Conservation (phyloP, 2,113 vertebrate genomes). For the Pelusios castaneus region DNA sequence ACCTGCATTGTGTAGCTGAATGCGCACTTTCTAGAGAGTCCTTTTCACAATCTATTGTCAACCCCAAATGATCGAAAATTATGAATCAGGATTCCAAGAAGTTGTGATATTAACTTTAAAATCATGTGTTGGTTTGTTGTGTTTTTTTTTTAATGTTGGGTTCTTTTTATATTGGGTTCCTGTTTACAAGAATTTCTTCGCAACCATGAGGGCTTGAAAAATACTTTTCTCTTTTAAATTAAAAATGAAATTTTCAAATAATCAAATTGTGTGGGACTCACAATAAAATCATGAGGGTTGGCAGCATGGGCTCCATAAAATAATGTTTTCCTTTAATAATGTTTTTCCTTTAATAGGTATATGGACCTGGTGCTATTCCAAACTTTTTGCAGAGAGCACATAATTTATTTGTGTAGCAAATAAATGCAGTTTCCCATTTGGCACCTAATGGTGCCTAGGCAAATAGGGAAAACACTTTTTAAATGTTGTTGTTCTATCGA, state of each 20-base stretch:
- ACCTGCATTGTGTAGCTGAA: background rate
- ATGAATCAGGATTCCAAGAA: background rate
- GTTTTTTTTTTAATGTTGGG: background rate
- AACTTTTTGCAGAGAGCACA: fast-evolving
- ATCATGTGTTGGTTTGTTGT: background rate
- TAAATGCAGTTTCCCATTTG: background rate
- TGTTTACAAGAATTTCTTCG: background rate
- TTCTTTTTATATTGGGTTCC: background rate
- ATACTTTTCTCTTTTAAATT: background rate
- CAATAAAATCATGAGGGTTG: background rate
- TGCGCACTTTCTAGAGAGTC: background rate
- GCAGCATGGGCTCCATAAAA: background rate
- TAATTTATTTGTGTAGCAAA: background rate
- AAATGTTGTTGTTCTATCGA: background rate
- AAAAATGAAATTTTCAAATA: background rate
- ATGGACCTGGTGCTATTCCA: fast-evolving
- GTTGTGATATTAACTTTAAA: fast-evolving
- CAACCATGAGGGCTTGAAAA: background rate
- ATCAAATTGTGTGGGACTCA: background rate
- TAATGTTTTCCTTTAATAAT: background rate
- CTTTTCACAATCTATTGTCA: background rate
- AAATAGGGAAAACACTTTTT: background rate
- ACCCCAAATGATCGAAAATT: fast-evolving
- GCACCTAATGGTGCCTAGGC: background rate
- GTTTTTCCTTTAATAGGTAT: background rate